Evolutionary conservation across 1,140 invertebrate species (phyloP).

Genomic region (Mesaphorura yosii): DNA sequence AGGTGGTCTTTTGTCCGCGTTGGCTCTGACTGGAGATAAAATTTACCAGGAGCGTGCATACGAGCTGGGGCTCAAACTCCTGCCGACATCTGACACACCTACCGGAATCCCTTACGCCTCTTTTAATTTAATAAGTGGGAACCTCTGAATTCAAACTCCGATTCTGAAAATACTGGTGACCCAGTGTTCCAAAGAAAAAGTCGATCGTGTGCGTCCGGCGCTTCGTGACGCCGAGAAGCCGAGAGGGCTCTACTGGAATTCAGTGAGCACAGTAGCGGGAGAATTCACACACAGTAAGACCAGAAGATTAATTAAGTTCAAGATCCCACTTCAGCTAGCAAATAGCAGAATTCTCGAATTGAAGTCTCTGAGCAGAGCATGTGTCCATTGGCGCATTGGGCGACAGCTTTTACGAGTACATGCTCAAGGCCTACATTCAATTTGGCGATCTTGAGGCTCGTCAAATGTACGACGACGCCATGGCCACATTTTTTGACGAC

Average conservation of each 20-base stretch:
- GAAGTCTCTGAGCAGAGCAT: slow-evolving; percentile 39
- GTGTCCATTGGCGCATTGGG: slow-evolving; percentile 52
- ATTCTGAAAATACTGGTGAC: slow-evolving; percentile 48
- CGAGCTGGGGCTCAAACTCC: slow-evolving; percentile 76
- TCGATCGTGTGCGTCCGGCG: slow-evolving; percentile 41
- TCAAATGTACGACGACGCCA: slow-evolving; percentile 48
- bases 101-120: slow-evolving; percentile 92
- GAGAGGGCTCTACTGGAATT: slow-evolving; percentile 51
- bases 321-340: background rate
- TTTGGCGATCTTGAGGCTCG: slow-evolving; percentile 41
- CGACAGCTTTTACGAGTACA: slow-evolving; percentile 56
- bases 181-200: slow-evolving; percentile 43
- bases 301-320: background rate
- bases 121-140: slow-evolving; percentile 52
- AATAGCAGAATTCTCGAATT: no score
- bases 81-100: slow-evolving; percentile 94
- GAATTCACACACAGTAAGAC: slow-evolving; percentile 46
- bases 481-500: slow-evolving; percentile 33
- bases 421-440: slow-evolving; percentile 49
- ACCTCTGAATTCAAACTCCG: slow-evolving; percentile 35
- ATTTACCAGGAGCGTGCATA: slow-evolving; percentile 37
- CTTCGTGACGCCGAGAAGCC: slow-evolving; percentile 43
- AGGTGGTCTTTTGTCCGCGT: slow-evolving; percentile 43
- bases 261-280: slow-evolving; percentile 51
- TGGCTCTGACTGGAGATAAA: slow-evolving; percentile 42